Evolutionary conservation across 2,113 vertebrate species (phyloP), one percentile per base, ranked within the genome.

Genomic region (Barbus barbus): DNA sequence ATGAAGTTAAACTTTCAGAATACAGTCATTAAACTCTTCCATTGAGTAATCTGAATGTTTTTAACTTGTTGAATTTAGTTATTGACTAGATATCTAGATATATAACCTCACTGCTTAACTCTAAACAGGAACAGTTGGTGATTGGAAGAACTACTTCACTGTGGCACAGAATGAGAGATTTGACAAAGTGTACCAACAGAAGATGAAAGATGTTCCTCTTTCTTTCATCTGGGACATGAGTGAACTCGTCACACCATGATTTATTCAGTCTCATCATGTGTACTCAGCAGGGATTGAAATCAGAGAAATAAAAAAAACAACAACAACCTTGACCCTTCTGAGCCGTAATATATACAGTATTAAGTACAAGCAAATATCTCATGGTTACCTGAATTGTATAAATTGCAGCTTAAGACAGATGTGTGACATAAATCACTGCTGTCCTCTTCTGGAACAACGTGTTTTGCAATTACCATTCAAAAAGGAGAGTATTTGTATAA

Each of bases 71-170:
- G 12, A 12, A 61, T 61, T 72, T 44, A 6, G 12, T n/a, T 24
- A 44, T 44, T 13, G 69, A 72, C 13, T n/a, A 12, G 20, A 73
- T n/a, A n/a, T n/a, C n/a, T n/a, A n/a, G n/a, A n/a, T n/a, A 24
- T 28, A 48, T 74, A 48, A 26, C 18, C 72, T 44, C 9, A 72
- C n/a, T 36, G 16, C 13, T 81, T n/a, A 65, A 51, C 7, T 26
- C 56, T 36, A 2, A 31, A 67, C 72, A 93, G 91, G 92, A 41
- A 92, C 85, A 38, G 73, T 93, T n/a, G 92, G 93, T 1, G 92
- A 93, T 88, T 93, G 91, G 91, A 93, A 91, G 86, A 92, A 90
- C 24, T 78, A 91, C 76, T 92, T 93, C 83, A 93, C 89, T 1
- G 87, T 90, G 60, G 87, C 86, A n/a, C 91, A 92, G 86, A 92